phyloP scores from a whole-genome alignment of 2,888 invertebrate species.

The Drosophila recens region DNA sequence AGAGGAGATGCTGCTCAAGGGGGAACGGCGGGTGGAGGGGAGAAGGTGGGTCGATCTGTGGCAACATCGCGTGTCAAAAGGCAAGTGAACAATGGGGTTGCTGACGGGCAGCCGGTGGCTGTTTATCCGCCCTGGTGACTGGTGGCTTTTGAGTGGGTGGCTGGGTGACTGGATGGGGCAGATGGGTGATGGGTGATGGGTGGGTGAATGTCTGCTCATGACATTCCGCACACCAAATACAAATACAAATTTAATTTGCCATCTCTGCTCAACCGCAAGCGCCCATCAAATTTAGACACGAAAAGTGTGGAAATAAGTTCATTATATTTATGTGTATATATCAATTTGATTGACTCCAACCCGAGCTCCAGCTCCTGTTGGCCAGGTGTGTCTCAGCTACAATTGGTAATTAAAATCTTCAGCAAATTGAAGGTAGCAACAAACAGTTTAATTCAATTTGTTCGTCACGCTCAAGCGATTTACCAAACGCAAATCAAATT shows the following conservation, averaged over 20 bases:
- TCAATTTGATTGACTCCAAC: constrained; percentile 69
- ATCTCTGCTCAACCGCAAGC: constrained; percentile 60
- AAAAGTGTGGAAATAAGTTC: constrained; percentile 78
- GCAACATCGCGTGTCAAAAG: constrained; percentile 59
- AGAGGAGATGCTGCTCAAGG: constrained; percentile 30
- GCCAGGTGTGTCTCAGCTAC: constrained; percentile 30
- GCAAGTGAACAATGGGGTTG: constrained; percentile 57
- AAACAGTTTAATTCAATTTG: constrained; percentile 69
- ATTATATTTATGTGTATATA: constrained; percentile 39
- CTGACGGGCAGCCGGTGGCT: constrained; percentile 22
- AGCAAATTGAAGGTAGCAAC: constrained; percentile 46
- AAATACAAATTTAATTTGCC: constrained; percentile 84
- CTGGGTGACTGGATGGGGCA: constrained; percentile 13
- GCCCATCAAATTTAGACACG: constrained; percentile 68
- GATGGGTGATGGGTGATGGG: background rate
- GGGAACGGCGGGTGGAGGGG: background rate
- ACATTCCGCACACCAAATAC: constrained; percentile 85
- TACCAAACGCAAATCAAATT: constrained; percentile 62
- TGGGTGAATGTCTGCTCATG: constrained; percentile 83
- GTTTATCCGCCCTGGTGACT: constrained; percentile 32
- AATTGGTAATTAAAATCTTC: constrained; percentile 68
- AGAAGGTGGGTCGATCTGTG: constrained; percentile 36
- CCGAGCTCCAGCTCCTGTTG: background rate
- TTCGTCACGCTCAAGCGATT: constrained; percentile 52
- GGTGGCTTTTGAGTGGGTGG: constrained; percentile 26